Conservation (phyloP, 2,113 vertebrate species). For the Quiscalus mexicanus region DNA sequence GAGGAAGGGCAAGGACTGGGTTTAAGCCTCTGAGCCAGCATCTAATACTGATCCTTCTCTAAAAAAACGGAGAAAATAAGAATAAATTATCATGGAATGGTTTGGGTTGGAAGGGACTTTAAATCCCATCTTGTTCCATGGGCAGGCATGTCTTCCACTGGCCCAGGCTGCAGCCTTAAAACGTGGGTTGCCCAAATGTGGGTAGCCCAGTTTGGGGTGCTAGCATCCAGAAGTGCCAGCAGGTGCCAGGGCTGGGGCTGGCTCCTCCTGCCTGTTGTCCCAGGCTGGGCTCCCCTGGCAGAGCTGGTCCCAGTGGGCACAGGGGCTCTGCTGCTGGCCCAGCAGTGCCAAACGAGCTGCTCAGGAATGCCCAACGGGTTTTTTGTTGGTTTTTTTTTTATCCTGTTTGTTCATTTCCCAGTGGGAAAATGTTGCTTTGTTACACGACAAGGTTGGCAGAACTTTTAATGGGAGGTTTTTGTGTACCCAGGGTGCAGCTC, state of each 20-base stretch:
- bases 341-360: rapidly evolving
- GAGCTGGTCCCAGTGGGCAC: background rate
- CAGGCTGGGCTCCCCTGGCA: rapidly evolving
- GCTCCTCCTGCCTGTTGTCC: background rate
- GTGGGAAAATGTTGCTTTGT: background rate
- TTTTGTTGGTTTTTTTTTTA: too few relatives aligned
- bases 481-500: background rate
- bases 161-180: background rate
- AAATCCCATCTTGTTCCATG: background rate
- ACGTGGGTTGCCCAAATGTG: background rate
- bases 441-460: background rate
- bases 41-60: background rate
- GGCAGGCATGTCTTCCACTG: background rate
- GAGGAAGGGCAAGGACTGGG: background rate
- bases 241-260: background rate
- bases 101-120: background rate
- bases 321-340: background rate
- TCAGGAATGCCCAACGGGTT: background rate
- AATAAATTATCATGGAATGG: background rate
- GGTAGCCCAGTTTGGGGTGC: background rate
- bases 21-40: background rate
- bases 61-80: background rate
- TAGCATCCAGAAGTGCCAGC: rapidly evolving
- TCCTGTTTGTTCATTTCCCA: background rate
- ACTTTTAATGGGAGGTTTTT: background rate